A percentile compares a stretch with the other conserved stretches of the same genome.
Evolutionary conservation across 2,797 vertebrate genomes (phyloP).

Genomic region (Cirrhinus molitorella): DNA sequence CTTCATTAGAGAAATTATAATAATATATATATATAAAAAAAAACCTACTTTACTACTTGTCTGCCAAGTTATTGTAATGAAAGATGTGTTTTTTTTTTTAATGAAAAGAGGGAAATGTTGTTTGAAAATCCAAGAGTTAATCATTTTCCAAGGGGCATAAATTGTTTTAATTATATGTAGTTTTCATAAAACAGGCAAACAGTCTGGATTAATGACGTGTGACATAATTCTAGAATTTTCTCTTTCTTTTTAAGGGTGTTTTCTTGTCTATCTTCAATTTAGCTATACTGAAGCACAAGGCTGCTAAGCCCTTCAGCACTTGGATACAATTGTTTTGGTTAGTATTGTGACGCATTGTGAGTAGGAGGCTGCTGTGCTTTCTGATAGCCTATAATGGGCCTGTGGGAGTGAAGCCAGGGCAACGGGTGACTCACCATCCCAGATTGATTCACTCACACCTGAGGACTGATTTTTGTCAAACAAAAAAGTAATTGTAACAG

Average conservation of each 20-base stretch:
- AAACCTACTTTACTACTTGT: too few relatives aligned
- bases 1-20: too few relatives aligned
- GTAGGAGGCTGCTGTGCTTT: conserved; percentile 10
- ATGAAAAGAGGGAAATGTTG: too few relatives aligned
- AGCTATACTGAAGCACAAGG: conserved; percentile 67
- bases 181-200: not conserved
- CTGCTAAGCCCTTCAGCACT: not conserved
- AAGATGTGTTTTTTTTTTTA: too few relatives aligned
- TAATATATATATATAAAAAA: too few relatives aligned
- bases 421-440: conserved; percentile 13
- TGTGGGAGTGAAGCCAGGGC: conserved; percentile 75
- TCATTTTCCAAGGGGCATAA: not conserved
- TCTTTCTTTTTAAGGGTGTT: not conserved
- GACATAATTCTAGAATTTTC: conserved; percentile 63
- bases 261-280: conserved; percentile 69
- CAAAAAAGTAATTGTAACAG: not conserved
- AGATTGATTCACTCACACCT: not conserved
- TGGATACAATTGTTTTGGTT: not conserved
- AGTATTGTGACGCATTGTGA: not conserved
- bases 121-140: too few relatives aligned
- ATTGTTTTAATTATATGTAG: not conserved
- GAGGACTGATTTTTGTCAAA: not conserved
- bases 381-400: conserved; percentile 24
- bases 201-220: not conserved
- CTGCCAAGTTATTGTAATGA: too few relatives aligned